phyloP scores from a whole-genome alignment of 2,797 vertebrate species.

The Ptychobarbus kaznakovi region DNA sequence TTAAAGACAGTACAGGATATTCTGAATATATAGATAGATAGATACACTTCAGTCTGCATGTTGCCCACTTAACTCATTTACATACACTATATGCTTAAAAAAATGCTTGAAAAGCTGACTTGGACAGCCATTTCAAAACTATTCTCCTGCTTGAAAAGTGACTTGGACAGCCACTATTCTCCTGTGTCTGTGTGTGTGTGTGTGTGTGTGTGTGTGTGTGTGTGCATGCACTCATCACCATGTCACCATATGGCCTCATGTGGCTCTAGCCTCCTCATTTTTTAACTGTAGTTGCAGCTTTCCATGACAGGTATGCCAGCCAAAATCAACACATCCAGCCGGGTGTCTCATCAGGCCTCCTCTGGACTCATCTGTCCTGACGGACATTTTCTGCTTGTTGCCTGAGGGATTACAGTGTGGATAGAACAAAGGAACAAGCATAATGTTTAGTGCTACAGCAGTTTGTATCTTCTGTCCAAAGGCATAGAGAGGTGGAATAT shows the following conservation, averaged over 20 bases:
- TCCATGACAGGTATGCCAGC: constrained; percentile 77
- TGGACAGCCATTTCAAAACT: constrained; percentile 35
- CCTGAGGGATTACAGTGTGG: constrained; percentile 72
- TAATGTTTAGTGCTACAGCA: constrained; percentile 74
- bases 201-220: constrained; percentile 12
- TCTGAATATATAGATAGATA: constrained; percentile 2
- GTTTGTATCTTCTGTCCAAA: constrained; percentile 63
- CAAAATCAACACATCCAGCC: constrained; percentile 71
- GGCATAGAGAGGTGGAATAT: constrained; percentile 13
- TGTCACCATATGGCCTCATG: constrained; percentile 60
- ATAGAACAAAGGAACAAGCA: constrained; percentile 73
- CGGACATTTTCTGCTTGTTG: constrained; percentile 78
- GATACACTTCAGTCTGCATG: neutral
- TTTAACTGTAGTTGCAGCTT: constrained; percentile 71
- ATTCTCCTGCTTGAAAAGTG: constrained; percentile 11
- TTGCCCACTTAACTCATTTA: neutral
- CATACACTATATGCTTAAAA: neutral
- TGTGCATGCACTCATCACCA: constrained; percentile 13
- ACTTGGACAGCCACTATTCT: constrained; percentile 36
- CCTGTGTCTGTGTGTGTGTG: neutral
- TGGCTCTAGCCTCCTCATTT: constrained; percentile 76
- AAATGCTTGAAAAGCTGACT: constrained; percentile 42
- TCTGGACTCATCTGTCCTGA: constrained; percentile 74
- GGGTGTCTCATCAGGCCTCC: constrained; percentile 65
- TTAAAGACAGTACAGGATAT: constrained; percentile 8